Evolutionary conservation across 2,797 vertebrate genomes (phyloP).

Genomic region (Melanogrammus aeglefinus): DNA sequence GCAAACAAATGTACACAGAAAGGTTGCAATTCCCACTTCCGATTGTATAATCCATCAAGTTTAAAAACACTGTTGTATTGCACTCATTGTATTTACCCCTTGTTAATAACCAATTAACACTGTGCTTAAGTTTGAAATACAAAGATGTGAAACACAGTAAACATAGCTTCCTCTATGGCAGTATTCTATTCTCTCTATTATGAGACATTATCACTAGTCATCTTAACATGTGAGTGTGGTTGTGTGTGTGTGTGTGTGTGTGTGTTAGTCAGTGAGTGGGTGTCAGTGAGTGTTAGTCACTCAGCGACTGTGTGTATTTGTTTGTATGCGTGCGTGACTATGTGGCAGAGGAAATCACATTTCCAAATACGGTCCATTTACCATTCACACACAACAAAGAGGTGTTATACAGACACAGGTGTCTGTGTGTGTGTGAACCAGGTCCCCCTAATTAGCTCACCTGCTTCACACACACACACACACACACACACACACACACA

Average conservation of each 20-base stretch:
- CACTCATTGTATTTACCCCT: background rate
- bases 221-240: background rate
- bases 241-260: background rate
- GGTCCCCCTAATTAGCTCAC: no score
- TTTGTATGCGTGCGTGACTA: background rate
- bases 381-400: no score
- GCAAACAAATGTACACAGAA: no score
- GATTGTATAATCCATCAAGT: no score
- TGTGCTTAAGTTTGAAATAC: background rate
- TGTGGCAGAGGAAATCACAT: background rate
- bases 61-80: no score
- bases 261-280: no score
- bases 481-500: background rate
- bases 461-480: background rate
- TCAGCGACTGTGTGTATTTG: background rate
- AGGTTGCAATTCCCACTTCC: no score
- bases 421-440: background rate
- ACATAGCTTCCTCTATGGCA: background rate
- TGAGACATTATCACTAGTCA: background rate
- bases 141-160: background rate
- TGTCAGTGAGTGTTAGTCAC: no score
- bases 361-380: background rate
- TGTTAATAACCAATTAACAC: background rate
- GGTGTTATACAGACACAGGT: background rate
- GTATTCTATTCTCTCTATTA: background rate